phyloP scores from a whole-genome alignment of 2,797 vertebrate species.

The Mycteria americana region DNA sequence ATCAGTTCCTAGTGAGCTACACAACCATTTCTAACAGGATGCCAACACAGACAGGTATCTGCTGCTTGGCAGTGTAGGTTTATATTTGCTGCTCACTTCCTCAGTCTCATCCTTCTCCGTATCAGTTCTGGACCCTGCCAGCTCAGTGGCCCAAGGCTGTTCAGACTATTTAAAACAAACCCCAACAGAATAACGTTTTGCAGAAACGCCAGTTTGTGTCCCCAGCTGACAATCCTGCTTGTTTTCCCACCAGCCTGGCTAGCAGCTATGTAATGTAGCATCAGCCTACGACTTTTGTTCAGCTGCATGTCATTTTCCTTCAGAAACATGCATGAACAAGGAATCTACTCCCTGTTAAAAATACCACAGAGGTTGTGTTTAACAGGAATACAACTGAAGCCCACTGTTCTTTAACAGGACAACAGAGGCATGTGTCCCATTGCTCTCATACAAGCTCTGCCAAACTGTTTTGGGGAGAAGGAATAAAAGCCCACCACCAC shows the following conservation, averaged over 20 bases:
- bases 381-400: slow-evolving; percentile 23
- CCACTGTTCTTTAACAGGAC: not conserved
- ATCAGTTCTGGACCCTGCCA: not conserved
- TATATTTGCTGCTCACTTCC: not conserved
- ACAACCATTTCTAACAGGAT: not conserved
- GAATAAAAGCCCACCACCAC: slow-evolving; percentile 10
- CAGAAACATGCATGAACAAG: slow-evolving; percentile 14
- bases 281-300: not conserved
- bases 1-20: not conserved
- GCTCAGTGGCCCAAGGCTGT: not conserved
- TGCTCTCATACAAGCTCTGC: not conserved
- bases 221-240: not conserved
- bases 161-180: not conserved
- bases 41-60: not conserved
- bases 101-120: not conserved
- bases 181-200: not conserved
- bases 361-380: not conserved
- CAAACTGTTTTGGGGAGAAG: not conserved
- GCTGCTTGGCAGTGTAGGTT: not conserved
- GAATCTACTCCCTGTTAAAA: not conserved
- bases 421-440: not conserved
- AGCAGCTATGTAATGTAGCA: not conserved
- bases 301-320: not conserved
- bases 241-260: not conserved
- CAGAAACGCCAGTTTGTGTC: not conserved